Percentiles rank a stretch among this genome's conserved stretches.
These are phyloP conservation scores for Pomatostomus ruficeps DNA, from an alignment of 2,113 vertebrate genomes.

Conservation along the genomic window DNA sequence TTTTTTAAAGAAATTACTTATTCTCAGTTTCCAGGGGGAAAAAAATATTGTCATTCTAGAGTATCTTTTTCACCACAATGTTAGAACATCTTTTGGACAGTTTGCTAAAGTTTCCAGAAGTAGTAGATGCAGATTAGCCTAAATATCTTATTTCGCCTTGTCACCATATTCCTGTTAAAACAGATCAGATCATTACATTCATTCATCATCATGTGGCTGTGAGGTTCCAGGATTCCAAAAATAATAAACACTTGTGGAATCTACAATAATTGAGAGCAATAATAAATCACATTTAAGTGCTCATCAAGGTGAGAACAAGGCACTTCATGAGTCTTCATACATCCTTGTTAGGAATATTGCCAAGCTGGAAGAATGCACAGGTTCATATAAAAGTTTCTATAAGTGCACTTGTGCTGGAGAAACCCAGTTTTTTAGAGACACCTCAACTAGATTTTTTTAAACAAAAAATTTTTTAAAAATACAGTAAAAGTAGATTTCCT, in stretches of 20 bases:
- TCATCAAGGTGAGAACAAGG: slow-evolving; percentile 65
- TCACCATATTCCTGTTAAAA: slow-evolving; percentile 55
- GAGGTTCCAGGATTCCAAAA: slow-evolving; percentile 56
- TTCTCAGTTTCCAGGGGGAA: not conserved
- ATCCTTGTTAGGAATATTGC: slow-evolving; percentile 49
- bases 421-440: not conserved
- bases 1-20: slow-evolving; percentile 2
- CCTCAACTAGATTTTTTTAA: not conserved
- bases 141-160: slow-evolving; percentile 66
- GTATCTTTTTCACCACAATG: slow-evolving; percentile 15
- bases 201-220: slow-evolving; percentile 66
- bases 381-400: not conserved
- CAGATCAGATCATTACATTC: slow-evolving; percentile 43
- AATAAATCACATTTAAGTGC: slow-evolving; percentile 66
- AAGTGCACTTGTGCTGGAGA: not conserved
- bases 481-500: not conserved
- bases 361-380: slow-evolving; percentile 3
- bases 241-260: slow-evolving; percentile 66
- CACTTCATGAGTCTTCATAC: slow-evolving; percentile 24
- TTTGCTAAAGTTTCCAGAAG: slow-evolving; percentile 63
- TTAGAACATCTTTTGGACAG: slow-evolving; percentile 55
- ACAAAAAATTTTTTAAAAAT: not conserved
- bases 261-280: slow-evolving; percentile 68
- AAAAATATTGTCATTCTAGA: slow-evolving; percentile 11
- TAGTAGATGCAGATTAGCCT: slow-evolving; percentile 41